phyloP scores from a whole-genome alignment of 2,888 invertebrate species.

The Cryptophagus acutangulus region DNA sequence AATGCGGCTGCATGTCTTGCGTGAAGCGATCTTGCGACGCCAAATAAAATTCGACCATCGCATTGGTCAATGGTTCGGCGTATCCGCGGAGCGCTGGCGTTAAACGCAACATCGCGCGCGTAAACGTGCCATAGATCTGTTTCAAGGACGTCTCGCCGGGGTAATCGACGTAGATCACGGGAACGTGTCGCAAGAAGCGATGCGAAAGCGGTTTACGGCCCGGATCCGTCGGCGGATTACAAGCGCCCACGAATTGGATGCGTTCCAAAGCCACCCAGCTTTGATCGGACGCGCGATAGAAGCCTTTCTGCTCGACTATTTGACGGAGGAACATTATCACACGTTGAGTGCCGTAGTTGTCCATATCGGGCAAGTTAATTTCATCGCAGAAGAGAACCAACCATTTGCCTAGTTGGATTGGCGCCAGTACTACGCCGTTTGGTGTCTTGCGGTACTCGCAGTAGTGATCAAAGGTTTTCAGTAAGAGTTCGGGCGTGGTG shows the following conservation, averaged over 20 bases:
- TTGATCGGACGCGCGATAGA: slow-evolving; percentile 87
- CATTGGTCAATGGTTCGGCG: slow-evolving; percentile 94
- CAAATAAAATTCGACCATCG: slow-evolving; percentile 98
- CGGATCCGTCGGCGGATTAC: slow-evolving; percentile 99
- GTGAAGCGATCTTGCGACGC: slow-evolving; percentile 96
- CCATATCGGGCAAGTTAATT: slow-evolving; percentile 99
- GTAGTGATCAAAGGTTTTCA: slow-evolving; percentile 99
- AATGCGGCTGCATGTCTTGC: slow-evolving; percentile 99
- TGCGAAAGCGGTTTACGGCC: slow-evolving; percentile 90
- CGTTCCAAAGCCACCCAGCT: slow-evolving; percentile 96
- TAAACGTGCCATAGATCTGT: slow-evolving; percentile 98
- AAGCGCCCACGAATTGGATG: slow-evolving; percentile 99
- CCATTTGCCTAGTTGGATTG: slow-evolving; percentile 96
- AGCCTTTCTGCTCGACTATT: slow-evolving; percentile 92
- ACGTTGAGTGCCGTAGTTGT: slow-evolving; percentile 93
- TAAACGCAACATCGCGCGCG: slow-evolving; percentile 93
- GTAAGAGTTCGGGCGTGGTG: slow-evolving; percentile 93
- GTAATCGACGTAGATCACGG: slow-evolving; percentile 98
- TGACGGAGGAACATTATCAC: slow-evolving; percentile 99
- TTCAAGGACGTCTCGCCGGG: slow-evolving; percentile 97
- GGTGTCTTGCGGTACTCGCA: slow-evolving; percentile 99
- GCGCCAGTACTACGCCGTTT: slow-evolving; percentile 93
- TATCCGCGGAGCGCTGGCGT: slow-evolving; percentile 88
- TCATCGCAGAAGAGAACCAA: slow-evolving; percentile 98
- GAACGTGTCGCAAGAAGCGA: slow-evolving; percentile 86